A percentile compares a stretch with the other conserved stretches of the same genome.
These are phyloP conservation scores for Amniataba percoides DNA, from an alignment of 2,797 vertebrate genomes.

Conservation along the genomic window DNA sequence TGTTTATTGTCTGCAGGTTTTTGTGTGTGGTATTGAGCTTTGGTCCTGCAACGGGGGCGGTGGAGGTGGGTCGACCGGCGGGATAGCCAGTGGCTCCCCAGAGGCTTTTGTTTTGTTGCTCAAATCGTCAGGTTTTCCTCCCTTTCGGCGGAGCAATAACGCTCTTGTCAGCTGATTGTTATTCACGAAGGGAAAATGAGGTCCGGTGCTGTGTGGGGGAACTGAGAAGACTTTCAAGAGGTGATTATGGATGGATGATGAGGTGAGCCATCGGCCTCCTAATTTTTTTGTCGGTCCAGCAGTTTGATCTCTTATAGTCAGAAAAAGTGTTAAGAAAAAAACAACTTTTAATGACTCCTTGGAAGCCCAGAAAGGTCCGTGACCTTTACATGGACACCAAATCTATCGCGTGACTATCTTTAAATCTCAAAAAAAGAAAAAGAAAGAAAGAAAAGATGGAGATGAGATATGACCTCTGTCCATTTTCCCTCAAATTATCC, in stretches of 20 bases:
- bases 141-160: constrained; percentile 14
- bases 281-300: constrained; percentile 1
- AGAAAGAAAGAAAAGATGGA: constrained; percentile 52
- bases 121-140: constrained; percentile 47
- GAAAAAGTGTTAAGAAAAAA: neutral
- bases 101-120: constrained; percentile 58
- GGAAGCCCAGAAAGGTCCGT: neutral
- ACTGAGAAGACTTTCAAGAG: constrained; percentile 24
- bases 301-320: constrained; percentile 9
- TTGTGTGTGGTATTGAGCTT: constrained; percentile 86
- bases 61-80: constrained; percentile 68
- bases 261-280: constrained; percentile 7
- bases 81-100: constrained; percentile 42
- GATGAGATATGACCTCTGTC: constrained; percentile 90
- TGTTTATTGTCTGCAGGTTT: constrained; percentile 84
- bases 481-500: constrained; percentile 90
- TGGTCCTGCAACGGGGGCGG: constrained; percentile 77
- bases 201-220: neutral
- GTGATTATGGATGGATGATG: neutral
- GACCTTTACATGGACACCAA: constrained; percentile 21
- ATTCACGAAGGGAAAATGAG: neutral
- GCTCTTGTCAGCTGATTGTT: constrained; percentile 12
- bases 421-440: constrained; percentile 42
- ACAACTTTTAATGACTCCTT: neutral
- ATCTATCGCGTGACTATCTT: constrained; percentile 72